Base-by-base conservation (phyloP, 2,113 vertebrate genomes). In the Beaufortia kweichowensis region DNA sequence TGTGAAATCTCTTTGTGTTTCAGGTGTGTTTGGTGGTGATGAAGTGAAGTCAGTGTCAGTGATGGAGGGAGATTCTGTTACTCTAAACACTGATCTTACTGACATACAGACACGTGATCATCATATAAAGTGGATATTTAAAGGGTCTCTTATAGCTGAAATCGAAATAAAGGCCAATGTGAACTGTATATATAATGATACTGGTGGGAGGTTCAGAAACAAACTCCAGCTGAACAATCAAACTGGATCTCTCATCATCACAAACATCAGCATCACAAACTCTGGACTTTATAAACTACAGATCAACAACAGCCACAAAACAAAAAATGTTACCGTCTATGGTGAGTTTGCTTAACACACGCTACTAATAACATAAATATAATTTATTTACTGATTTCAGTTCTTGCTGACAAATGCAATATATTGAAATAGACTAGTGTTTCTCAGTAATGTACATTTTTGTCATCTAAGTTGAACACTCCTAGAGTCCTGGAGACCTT, bases 231-330 rank as follows among this genome's bases (percentile, higher is more conserved):
- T 74, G 11, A 39, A 74, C 39, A 48, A 0, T 23, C 23, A 48
- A 6, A 74, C 57, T 61, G 70, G 70, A 74, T 61, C 70, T 61
- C 24, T 74, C 17, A 46, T 6, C 26, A 48, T 74, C 70, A 39
- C 8, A 39, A 39, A 39, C 35, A 61, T 61, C 57, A 61, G 24
- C 23, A 7, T 1, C 2, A 6, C 19, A 4, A 4, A 61, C 35
- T 2, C 70, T 61, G 70, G 70, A 48, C 35, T 46, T 10, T 74
- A 61, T 74, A 74, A 74, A 46, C 56, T 8, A 61, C 0, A 0
- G 0, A 23, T 74, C 17, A 0, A 1, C 24, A 61, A 17, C 2
- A 0, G 19, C 17, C 29, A 2, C 0, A 23, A 10, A 0, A 43
- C 24, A 23, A 0, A 61, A 10, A 46, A 1, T 9, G 19, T 74